phyloP scores from a whole-genome alignment of 1,140 invertebrate genomes.

The Adelges cooleyi region DNA sequence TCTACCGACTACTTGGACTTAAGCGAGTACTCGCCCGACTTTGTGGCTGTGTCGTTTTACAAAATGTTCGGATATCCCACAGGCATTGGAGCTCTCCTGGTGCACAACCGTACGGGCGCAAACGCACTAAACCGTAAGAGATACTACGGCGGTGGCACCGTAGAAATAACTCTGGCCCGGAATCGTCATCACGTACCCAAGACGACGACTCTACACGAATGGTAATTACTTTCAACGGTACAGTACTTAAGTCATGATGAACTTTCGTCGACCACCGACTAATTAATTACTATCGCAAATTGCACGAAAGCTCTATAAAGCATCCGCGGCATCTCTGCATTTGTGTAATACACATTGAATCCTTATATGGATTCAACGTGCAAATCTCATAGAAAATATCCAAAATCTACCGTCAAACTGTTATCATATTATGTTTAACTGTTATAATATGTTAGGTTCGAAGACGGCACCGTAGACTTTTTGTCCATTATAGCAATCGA shows the following conservation, averaged over 20 bases:
- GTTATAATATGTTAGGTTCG: conserved; percentile 68
- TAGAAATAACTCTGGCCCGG: conserved; percentile 62
- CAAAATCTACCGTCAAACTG: too few species aligned
- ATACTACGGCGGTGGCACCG: conserved; percentile 88
- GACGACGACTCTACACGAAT: conserved; percentile 53
- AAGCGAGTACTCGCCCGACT: conserved; percentile 61
- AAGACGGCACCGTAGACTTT: conserved; percentile 87
- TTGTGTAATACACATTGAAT: too few species aligned
- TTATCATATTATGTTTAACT: too few species aligned
- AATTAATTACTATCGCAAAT: too few species aligned
- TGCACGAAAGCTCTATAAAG: too few species aligned
- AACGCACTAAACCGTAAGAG: conserved; percentile 49
- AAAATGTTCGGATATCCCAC: conserved; percentile 98
- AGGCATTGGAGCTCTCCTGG: conserved; percentile 76
- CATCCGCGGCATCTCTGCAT: too few species aligned
- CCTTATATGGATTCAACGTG: too few species aligned
- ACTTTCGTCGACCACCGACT: too few species aligned
- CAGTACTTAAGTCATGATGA: too few species aligned
- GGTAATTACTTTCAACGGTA: conserved; percentile 45
- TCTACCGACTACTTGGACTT: conserved; percentile 72
- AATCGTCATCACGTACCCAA: conserved; percentile 58
- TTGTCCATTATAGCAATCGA: conserved; percentile 68
- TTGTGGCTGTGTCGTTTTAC: conserved; percentile 88
- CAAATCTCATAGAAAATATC: too few species aligned
- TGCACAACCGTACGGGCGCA: conserved; percentile 53